Conservation (phyloP, 1,140 invertebrate genomes). For the Papilio helenus region DNA sequence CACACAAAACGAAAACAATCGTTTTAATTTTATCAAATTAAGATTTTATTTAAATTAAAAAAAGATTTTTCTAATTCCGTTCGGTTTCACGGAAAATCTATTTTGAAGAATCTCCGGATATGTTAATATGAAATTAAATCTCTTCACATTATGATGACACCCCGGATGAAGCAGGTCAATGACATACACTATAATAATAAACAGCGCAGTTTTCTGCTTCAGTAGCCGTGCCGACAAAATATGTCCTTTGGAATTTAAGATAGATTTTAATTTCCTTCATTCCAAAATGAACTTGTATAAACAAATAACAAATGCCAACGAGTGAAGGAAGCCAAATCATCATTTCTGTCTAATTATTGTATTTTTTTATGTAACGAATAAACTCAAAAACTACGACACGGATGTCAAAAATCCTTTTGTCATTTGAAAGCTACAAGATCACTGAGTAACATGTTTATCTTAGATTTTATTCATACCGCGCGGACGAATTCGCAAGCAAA, state of each 20-base stretch:
- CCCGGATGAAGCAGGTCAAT: conserved; percentile 9
- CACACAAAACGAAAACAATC: too few relatives aligned
- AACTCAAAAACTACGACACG: too few relatives aligned
- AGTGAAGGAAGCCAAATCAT: not conserved
- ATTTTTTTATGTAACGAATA: too few relatives aligned
- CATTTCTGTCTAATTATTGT: too few relatives aligned
- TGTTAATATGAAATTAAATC: conserved; percentile 5
- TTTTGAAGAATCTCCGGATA: conserved; percentile 7
- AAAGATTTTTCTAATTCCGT: not conserved
- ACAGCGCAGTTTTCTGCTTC: conserved; percentile 1
- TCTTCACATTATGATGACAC: conserved; percentile 9
- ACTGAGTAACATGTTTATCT: too few relatives aligned
- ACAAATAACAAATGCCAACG: not conserved
- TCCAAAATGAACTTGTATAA: not conserved
- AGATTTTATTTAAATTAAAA: too few relatives aligned
- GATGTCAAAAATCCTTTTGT: too few relatives aligned
- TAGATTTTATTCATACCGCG: too few relatives aligned
- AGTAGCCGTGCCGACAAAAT: not conserved
- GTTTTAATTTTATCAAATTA: too few relatives aligned
- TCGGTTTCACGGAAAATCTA: not conserved
- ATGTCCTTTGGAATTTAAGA: not conserved
- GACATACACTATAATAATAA: not conserved
- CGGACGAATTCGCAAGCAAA: too few relatives aligned
- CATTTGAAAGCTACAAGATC: too few relatives aligned
- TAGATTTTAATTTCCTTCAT: not conserved